Conservation (phyloP, 1,140 invertebrate genomes). For the Nasonia longicornis region DNA sequence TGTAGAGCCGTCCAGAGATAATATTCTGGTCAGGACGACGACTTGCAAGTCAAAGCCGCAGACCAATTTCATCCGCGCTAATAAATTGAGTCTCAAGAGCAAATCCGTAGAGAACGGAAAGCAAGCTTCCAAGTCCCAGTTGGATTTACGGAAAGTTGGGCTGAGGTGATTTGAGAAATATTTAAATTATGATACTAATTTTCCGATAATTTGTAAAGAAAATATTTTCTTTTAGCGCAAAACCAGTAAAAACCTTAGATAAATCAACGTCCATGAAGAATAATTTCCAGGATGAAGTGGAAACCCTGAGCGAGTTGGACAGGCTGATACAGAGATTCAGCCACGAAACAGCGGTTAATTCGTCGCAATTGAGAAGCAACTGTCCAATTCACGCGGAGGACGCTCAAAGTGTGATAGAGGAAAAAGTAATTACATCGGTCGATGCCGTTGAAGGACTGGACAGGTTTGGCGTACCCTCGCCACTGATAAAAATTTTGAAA, state of each 20-base stretch:
- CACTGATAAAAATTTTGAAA: slow-evolving; percentile 55
- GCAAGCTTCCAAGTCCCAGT: background rate
- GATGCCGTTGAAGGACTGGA: slow-evolving; percentile 53
- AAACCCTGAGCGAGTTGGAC: slow-evolving; percentile 23
- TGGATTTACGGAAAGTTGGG: background rate
- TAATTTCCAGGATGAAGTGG: slow-evolving; percentile 14
- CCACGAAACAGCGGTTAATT: background rate
- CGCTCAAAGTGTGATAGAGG: slow-evolving; percentile 18
- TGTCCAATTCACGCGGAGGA: slow-evolving; percentile 51
- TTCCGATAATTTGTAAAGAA: background rate
- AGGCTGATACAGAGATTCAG: slow-evolving; percentile 32
- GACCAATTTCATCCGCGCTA: slow-evolving; percentile 59
- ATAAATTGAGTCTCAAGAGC: slow-evolving; percentile 54
- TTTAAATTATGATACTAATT: background rate
- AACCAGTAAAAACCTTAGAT: background rate
- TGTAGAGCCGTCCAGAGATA: background rate
- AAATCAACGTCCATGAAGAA: background rate
- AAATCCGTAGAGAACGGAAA: slow-evolving; percentile 19
- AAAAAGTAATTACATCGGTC: slow-evolving; percentile 40
- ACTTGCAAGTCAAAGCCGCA: slow-evolving; percentile 11
- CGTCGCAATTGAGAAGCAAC: slow-evolving; percentile 11
- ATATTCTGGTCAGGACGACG: background rate
- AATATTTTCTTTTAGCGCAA: background rate
- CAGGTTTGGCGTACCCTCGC: slow-evolving; percentile 52
- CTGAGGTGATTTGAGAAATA: background rate